These are phyloP conservation scores for Drosophila bocki DNA, from an alignment of 1,140 invertebrate species.

Conservation along the genomic window DNA sequence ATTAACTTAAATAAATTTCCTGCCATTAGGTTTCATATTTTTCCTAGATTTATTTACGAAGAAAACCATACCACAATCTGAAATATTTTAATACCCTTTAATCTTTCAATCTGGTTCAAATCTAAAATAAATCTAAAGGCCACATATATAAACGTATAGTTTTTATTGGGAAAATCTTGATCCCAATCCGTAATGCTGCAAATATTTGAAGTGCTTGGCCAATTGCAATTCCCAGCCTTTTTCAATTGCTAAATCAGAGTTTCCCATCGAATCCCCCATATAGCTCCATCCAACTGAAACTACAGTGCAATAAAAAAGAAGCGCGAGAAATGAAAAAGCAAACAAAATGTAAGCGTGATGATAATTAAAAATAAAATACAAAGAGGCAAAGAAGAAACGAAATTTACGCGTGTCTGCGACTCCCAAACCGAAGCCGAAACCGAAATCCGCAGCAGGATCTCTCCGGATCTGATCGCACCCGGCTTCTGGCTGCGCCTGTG, in stretches of 20 bases:
- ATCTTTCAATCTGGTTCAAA: not conserved
- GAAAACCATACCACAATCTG: not conserved
- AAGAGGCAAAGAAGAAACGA: constrained; percentile 38
- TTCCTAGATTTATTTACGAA: too few relatives aligned
- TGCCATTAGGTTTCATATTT: too few relatives aligned
- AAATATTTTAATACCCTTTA: not conserved
- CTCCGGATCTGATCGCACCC: constrained; percentile 40
- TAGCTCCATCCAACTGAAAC: constrained; percentile 40
- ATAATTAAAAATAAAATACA: constrained; percentile 58
- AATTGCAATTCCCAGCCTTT: constrained; percentile 25
- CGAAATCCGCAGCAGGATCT: constrained; percentile 58
- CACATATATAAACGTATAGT: not conserved
- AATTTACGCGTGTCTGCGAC: constrained; percentile 51
- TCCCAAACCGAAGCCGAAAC: constrained; percentile 22
- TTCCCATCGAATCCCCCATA: constrained; percentile 32
- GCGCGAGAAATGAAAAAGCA: constrained; percentile 47
- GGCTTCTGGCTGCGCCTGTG: constrained; percentile 46
- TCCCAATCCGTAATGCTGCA: not conserved
- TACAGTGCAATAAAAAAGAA: constrained; percentile 61
- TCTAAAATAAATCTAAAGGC: not conserved
- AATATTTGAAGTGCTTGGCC: not conserved
- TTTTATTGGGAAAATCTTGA: not conserved
- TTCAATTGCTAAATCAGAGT: constrained; percentile 46
- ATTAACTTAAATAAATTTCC: not conserved
- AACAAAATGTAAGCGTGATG: constrained; percentile 74